Percentiles rank a stretch among this genome's conserved stretches.
Evolutionary conservation across 2,797 vertebrate species (phyloP).

Genomic region (Mus spretus): DNA sequence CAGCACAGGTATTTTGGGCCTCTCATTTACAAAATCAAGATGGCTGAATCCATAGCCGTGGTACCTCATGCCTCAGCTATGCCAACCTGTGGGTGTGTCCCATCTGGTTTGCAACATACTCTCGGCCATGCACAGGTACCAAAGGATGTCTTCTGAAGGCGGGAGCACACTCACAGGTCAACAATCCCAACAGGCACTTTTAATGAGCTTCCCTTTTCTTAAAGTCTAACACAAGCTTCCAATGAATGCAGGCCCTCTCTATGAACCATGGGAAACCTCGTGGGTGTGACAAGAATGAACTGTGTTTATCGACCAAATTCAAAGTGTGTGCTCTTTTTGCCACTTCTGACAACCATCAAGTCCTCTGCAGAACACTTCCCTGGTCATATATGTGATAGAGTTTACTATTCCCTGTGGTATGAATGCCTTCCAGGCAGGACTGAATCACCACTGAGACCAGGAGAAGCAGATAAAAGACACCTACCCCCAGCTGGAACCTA

Average conservation of each 20-base stretch:
- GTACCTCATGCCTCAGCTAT: neutral
- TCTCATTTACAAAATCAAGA: constrained; percentile 73
- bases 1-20: constrained; percentile 70
- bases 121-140: fast-evolving
- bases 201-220: neutral
- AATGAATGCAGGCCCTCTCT: constrained; percentile 7
- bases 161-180: neutral
- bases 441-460: neutral
- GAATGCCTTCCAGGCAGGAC: neutral
- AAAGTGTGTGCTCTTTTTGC: constrained; percentile 37
- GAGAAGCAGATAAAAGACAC: neutral
- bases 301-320: constrained; percentile 48
- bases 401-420: neutral
- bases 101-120: neutral
- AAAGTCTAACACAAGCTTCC: neutral
- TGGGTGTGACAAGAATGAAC: neutral
- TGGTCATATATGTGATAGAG: constrained; percentile 14
- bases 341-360: neutral
- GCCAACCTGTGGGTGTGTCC: constrained; percentile 3
- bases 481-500: neutral
- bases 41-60: neutral
- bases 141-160: neutral
- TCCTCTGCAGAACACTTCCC: constrained; percentile 1
- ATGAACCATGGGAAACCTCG: neutral
- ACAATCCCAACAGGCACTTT: neutral